phyloP scores from a whole-genome alignment of 2,888 invertebrate species.

The Blastobasis adustella region DNA sequence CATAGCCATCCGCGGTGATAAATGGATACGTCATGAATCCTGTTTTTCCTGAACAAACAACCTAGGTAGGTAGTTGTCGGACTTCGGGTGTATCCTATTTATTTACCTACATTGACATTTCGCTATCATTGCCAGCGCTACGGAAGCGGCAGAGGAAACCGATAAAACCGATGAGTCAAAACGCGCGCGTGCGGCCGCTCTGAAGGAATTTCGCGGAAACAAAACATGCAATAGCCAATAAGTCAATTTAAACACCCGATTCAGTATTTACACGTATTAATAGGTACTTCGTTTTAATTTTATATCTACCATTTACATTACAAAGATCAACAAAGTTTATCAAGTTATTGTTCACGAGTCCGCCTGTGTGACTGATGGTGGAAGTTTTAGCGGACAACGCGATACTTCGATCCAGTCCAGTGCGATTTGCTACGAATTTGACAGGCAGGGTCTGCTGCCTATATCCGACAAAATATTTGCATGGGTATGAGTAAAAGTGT shows the following conservation, averaged over 20 bases:
- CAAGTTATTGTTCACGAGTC: no score
- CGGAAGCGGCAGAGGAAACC: slow-evolving; percentile 62
- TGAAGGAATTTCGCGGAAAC: slow-evolving; percentile 19
- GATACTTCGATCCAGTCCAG: no score
- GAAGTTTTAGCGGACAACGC: no score
- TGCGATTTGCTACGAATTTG: no score
- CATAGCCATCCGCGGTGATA: not conserved
- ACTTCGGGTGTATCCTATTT: slow-evolving; percentile 9
- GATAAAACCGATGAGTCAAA: slow-evolving; percentile 50
- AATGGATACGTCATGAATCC: not conserved
- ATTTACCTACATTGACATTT: slow-evolving; percentile 24
- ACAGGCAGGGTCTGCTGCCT: no score
- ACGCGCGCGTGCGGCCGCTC: slow-evolving; percentile 43
- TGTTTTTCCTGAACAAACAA: not conserved
- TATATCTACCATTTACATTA: no score
- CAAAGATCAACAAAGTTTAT: no score
- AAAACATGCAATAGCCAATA: slow-evolving; percentile 10
- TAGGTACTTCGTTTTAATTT: no score
- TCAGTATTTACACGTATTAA: no score
- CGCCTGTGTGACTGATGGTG: no score
- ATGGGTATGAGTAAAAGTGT: no score
- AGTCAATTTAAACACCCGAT: slow-evolving; percentile 5
- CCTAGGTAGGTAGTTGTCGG: not conserved
- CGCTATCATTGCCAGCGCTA: slow-evolving; percentile 48
- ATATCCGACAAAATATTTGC: no score